These are phyloP conservation scores for Bovichtus diacanthus DNA, from an alignment of 2,797 vertebrate genomes.

Conservation along the genomic window DNA sequence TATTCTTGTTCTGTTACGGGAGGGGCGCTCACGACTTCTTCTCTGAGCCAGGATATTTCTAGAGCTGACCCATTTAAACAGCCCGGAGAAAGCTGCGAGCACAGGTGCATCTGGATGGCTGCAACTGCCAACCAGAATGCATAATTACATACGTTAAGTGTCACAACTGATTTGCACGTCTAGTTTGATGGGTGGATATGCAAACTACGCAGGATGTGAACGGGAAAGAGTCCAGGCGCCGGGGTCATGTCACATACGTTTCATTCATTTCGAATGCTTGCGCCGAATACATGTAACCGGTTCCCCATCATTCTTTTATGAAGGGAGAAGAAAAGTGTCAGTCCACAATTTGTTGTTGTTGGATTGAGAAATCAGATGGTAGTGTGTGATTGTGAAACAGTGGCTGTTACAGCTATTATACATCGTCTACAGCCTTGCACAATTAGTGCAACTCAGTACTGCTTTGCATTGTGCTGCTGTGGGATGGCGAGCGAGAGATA, in stretches of 20 bases:
- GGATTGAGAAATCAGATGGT: slow-evolving; percentile 30
- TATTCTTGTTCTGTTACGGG: slow-evolving; percentile 44
- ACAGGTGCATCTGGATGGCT: slow-evolving; percentile 75
- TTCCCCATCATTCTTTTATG: slow-evolving; percentile 18
- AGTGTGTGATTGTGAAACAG: slow-evolving; percentile 42
- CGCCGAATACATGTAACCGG: neutral
- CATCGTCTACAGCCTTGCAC: slow-evolving; percentile 48
- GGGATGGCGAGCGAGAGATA: slow-evolving; percentile 53
- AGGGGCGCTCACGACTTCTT: slow-evolving; percentile 58
- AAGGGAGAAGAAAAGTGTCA: slow-evolving; percentile 20
- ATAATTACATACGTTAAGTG: slow-evolving; percentile 60
- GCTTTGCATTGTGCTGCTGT: slow-evolving; percentile 69
- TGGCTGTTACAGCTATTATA: slow-evolving; percentile 56
- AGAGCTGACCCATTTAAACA: slow-evolving; percentile 81
- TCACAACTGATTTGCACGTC: slow-evolving; percentile 52
- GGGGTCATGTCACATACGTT: neutral
- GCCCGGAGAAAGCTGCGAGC: slow-evolving; percentile 58
- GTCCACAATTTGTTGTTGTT: slow-evolving; percentile 14
- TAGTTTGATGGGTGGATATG: slow-evolving; percentile 35
- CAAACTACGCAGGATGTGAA: slow-evolving; percentile 21
- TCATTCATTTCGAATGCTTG: slow-evolving; percentile 5
- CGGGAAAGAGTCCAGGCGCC: neutral
- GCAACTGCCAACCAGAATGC: slow-evolving; percentile 30
- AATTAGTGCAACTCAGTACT: slow-evolving; percentile 72
- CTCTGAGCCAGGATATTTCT: slow-evolving; percentile 76